A percentile compares a stretch with the other conserved stretches of the same genome.
Evolutionary conservation across 2,113 vertebrate species (phyloP).

Genomic region (Shinisaurus crocodilurus): DNA sequence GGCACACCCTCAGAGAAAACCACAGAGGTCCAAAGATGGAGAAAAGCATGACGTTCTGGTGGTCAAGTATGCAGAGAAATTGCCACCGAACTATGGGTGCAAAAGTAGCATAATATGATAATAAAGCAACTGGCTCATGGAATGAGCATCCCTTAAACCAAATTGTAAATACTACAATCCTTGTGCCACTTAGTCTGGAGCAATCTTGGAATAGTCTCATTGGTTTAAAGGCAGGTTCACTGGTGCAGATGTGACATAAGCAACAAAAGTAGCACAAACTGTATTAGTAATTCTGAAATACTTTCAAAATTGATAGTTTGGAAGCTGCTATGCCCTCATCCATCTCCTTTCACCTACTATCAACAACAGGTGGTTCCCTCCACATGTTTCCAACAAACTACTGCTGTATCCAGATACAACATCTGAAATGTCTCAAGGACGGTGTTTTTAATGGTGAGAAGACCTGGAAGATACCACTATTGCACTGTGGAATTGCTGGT

Average conservation of each 20-base stretch:
- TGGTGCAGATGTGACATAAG: not conserved
- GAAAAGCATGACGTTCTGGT: not conserved
- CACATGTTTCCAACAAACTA: not conserved
- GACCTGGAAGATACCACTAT: not conserved
- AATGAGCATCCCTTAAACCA: not conserved
- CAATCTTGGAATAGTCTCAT: not conserved
- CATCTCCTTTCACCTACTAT: not conserved
- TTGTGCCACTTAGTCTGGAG: not conserved
- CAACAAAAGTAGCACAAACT: not conserved
- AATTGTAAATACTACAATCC: not conserved
- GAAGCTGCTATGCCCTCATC: no score
- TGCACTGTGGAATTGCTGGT: not conserved
- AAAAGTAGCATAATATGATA: not conserved
- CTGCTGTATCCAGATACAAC: not conserved
- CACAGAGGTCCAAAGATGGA: not conserved
- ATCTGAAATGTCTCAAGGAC: not conserved
- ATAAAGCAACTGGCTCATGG: not conserved
- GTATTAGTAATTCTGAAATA: constrained; percentile 9
- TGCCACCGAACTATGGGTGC: not conserved
- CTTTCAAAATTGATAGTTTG: not conserved
- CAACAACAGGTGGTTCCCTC: not conserved
- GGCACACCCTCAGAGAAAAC: not conserved
- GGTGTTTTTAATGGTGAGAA: not conserved
- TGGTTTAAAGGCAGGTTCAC: not conserved
- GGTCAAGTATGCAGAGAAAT: not conserved